phyloP scores from a whole-genome alignment of 2,797 vertebrate genomes.

The Siniperca undulata region DNA sequence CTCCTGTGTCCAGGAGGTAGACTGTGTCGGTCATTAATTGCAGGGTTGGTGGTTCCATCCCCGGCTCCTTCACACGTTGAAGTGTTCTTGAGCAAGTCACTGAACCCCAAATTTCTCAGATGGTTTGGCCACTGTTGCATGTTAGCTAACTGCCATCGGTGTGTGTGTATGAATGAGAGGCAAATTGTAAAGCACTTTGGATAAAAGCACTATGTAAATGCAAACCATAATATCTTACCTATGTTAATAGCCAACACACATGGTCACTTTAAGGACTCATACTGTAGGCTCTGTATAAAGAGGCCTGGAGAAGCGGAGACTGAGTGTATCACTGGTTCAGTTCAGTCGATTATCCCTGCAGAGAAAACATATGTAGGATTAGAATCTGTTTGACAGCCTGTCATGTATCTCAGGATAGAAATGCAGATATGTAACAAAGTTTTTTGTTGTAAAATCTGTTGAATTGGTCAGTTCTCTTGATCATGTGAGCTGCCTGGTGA shows the following conservation, averaged over 20 bases:
- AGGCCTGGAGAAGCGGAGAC: not conserved
- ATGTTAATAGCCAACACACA: conserved; percentile 39
- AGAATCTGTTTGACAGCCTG: not conserved
- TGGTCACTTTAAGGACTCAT: conserved; percentile 3
- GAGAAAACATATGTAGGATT: conserved; percentile 22
- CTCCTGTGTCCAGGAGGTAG: too few species aligned
- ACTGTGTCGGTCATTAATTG: not conserved
- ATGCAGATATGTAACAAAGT: not conserved
- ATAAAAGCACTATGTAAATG: not conserved
- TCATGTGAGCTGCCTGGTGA: not conserved
- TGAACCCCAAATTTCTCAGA: not conserved
- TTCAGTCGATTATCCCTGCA: conserved; percentile 38
- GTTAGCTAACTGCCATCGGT: not conserved
- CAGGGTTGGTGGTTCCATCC: not conserved
- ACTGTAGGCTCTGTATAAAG: not conserved
- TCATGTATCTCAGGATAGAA: not conserved
- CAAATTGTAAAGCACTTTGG: not conserved
- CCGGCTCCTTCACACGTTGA: not conserved
- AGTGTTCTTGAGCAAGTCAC: conserved; percentile 1
- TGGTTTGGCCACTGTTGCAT: not conserved
- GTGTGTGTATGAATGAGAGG: not conserved
- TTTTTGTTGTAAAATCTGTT: not conserved
- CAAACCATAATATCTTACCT: conserved; percentile 46
- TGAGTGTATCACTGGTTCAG: not conserved
- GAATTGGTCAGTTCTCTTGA: not conserved